Evolutionary conservation across 2,888 invertebrate genomes (phyloP).

Genomic region (Stenchaetothrips biformis): DNA sequence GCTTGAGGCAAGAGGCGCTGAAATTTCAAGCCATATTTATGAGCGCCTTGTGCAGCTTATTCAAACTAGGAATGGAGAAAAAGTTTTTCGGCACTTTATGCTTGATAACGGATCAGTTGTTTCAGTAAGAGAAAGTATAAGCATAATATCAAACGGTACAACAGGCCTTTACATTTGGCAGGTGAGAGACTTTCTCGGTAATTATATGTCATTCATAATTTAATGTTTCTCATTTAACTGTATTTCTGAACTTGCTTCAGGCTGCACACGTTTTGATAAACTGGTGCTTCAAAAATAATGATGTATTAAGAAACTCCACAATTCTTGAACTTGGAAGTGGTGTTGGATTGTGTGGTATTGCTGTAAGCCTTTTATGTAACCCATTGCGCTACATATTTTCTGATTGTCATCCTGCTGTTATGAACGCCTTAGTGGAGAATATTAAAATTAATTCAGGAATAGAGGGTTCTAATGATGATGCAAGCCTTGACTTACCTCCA

Average conservation of each 20-base stretch:
- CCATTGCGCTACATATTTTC: neutral
- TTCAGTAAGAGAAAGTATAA: neutral
- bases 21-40: neutral
- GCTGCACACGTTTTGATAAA: conserved; percentile 6
- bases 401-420: neutral
- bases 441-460: neutral
- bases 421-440: conserved; percentile 1
- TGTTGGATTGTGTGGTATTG: neutral
- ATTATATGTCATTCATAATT: neutral
- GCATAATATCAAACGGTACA: neutral
- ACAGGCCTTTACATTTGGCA: conserved; percentile 6
- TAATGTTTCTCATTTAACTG: too few relatives aligned
- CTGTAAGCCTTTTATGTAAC: neutral
- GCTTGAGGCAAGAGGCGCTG: neutral
- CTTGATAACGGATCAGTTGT: neutral
- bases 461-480: neutral
- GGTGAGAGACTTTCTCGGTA: neutral
- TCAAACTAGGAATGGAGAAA: neutral
- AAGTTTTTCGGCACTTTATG: neutral
- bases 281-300: neutral
- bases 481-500: neutral
- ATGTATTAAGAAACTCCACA: neutral
- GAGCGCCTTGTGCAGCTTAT: neutral
- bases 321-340: neutral
- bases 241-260: neutral